These are phyloP conservation scores for Dicerorhinus sumatrensis DNA, from an alignment of 2,113 vertebrate species.

Conservation along the genomic window DNA sequence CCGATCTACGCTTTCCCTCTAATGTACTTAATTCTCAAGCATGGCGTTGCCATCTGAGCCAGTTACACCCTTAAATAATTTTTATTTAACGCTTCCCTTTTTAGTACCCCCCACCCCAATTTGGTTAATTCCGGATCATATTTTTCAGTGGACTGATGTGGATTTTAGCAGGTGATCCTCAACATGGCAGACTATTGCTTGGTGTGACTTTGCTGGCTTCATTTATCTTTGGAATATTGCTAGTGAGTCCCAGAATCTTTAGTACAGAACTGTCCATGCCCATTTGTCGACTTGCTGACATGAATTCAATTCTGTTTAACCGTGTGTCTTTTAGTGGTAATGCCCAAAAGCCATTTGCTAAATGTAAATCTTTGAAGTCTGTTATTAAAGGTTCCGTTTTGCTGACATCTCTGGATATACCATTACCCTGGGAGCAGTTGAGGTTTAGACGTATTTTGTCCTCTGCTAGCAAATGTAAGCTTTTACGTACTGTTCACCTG, in stretches of 20 bases:
- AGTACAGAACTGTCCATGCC: not conserved
- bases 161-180: not conserved
- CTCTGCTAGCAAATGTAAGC: not conserved
- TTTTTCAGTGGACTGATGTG: not conserved
- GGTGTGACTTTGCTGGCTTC: not conserved
- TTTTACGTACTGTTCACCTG: not conserved
- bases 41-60: not conserved
- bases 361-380: not conserved
- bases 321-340: not conserved
- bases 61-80: not conserved
- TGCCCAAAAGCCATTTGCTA: not conserved
- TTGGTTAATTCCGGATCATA: not conserved
- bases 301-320: slow-evolving; percentile 1
- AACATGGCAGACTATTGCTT: not conserved
- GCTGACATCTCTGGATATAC: not conserved
- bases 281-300: not conserved
- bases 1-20: not conserved
- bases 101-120: not conserved
- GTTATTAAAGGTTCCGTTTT: not conserved
- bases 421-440: not conserved
- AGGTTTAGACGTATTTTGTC: not conserved
- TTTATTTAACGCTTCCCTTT: not conserved
- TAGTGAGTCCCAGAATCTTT: not conserved
- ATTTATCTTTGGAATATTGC: slow-evolving; percentile 2
- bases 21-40: not conserved